phyloP scores from a whole-genome alignment of 2,888 invertebrate genomes.

The Eremobia ochroleuca region DNA sequence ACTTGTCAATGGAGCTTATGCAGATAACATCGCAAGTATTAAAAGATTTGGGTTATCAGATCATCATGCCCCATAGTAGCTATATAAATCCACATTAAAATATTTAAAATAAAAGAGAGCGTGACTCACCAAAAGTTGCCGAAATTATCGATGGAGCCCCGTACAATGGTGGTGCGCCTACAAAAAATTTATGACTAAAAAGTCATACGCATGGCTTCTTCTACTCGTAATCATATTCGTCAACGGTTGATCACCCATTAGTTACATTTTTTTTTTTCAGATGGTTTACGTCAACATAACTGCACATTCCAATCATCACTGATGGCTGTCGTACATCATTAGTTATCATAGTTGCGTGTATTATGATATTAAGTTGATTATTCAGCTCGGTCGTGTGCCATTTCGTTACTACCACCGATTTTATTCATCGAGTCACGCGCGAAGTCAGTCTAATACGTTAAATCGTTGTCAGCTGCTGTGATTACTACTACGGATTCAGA shows the following conservation, averaged over 20 bases:
- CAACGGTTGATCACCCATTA: neutral
- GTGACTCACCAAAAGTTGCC: neutral
- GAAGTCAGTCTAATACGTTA: slow-evolving; percentile 49
- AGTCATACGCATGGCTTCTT: neutral
- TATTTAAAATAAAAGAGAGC: neutral
- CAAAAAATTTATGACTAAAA: neutral
- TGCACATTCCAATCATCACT: slow-evolving; percentile 49
- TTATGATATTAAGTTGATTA: slow-evolving; percentile 62
- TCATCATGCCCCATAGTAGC: neutral
- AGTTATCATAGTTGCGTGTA: slow-evolving; percentile 65
- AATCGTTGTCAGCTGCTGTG: slow-evolving; percentile 57
- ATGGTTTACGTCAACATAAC: slow-evolving; percentile 36
- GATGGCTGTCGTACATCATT: slow-evolving; percentile 53
- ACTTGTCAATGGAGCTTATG: neutral
- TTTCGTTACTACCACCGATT: slow-evolving; percentile 57
- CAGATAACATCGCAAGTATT: neutral
- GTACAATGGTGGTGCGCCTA: neutral
- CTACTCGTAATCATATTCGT: neutral
- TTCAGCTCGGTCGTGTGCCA: slow-evolving; percentile 51
- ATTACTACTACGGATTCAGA: slow-evolving; percentile 28
- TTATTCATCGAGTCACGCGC: slow-evolving; percentile 63
- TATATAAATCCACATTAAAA: neutral
- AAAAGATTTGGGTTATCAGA: slow-evolving; percentile 2
- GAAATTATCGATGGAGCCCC: neutral
- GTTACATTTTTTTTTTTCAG: neutral